Base-by-base conservation (phyloP, 2,113 vertebrate genomes). In the Morone chrysops region DNA sequence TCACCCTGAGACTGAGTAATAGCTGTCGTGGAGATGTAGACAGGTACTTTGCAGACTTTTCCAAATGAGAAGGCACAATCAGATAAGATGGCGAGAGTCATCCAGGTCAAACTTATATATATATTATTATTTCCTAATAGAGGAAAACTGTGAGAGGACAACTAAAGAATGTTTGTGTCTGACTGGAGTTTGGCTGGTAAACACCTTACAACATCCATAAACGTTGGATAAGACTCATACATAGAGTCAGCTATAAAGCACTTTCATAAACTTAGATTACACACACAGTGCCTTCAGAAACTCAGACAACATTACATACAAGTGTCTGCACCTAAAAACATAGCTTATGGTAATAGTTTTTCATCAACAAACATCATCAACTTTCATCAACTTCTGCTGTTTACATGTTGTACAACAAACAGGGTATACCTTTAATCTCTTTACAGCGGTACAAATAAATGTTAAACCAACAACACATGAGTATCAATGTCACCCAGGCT, bases 31-130 rank as follows among this genome's bases (percentile, higher is more conserved):
- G 73, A 54, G 56, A 77, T 10, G 85, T 18, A 90, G 74, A 90
- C 87, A 2, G 85, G 75, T 87, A 90, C 79, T 91, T 89, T 88
- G 57, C 40, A 75, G 89, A 85, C 80, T 85, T 87, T 91, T 90
- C 81, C 72, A 80, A 92, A 87, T 89, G 85, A 92, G 81, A 82
- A 75, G 81, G 71, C 75, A 72, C 81, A 79, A 82, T 89, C 67
- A 72, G 75, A 86, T 75, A 80, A 81, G 82, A 78, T 51, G 75
- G 51, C 51, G 1, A 66, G 69, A 48, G 78, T 47, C 57, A 57
- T 61, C 36, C 50, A 47, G 53, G 62, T 66, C 66, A 40, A 72
- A 84, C 70, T 43, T 71, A n/a, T n/a, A n/a, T n/a, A n/a, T n/a
- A n/a, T n/a, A n/a, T n/a, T n/a, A n/a, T n/a, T n/a, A n/a, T n/a